Percentiles rank a stretch among this genome's conserved stretches.
Evolutionary conservation across 2,888 invertebrate genomes (phyloP).

Genomic region (Drosophila mimica): DNA sequence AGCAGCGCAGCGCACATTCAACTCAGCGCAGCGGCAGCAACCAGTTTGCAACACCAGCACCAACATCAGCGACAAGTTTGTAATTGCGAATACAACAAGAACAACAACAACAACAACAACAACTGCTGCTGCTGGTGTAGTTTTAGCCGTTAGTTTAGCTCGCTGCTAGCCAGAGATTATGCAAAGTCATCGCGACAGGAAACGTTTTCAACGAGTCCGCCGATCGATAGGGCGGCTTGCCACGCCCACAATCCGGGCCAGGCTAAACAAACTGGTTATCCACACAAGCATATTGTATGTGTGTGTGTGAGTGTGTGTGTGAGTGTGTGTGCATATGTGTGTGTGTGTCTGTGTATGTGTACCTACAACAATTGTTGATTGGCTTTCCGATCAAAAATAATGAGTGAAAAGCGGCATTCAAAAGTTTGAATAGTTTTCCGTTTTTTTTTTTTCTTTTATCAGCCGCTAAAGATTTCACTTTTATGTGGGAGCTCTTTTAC

Average conservation of each 20-base stretch:
- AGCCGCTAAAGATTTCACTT: slow-evolving; percentile 70
- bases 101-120: slow-evolving; percentile 19
- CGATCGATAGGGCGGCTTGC: slow-evolving; percentile 33
- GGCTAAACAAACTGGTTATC: slow-evolving; percentile 43
- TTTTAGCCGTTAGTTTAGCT: slow-evolving; percentile 36
- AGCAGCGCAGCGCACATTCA: slow-evolving; percentile 65
- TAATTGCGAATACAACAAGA: slow-evolving; percentile 57
- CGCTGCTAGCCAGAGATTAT: slow-evolving; percentile 57
- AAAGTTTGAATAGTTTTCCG: slow-evolving; percentile 3
- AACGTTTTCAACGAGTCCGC: slow-evolving; percentile 43
- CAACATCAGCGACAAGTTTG: slow-evolving; percentile 70
- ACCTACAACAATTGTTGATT: slow-evolving; percentile 57
- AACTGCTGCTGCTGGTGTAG: slow-evolving; percentile 19
- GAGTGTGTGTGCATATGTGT: neutral
- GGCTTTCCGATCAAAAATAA: slow-evolving; percentile 40
- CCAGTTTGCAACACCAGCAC: slow-evolving; percentile 68
- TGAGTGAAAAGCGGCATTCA: slow-evolving; percentile 39
- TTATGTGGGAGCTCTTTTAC: slow-evolving; percentile 52
- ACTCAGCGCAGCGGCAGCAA: slow-evolving; percentile 61
- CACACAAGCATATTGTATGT: neutral
- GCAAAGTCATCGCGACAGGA: slow-evolving; percentile 70
- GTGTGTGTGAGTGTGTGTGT: neutral
- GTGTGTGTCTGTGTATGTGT: neutral
- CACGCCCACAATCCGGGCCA: slow-evolving; percentile 18
- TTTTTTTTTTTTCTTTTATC: slow-evolving; percentile 59